Percentiles rank a stretch among this genome's conserved stretches.
phyloP scores from a whole-genome alignment of 2,888 invertebrate genomes.

The Byasa hedistus region DNA sequence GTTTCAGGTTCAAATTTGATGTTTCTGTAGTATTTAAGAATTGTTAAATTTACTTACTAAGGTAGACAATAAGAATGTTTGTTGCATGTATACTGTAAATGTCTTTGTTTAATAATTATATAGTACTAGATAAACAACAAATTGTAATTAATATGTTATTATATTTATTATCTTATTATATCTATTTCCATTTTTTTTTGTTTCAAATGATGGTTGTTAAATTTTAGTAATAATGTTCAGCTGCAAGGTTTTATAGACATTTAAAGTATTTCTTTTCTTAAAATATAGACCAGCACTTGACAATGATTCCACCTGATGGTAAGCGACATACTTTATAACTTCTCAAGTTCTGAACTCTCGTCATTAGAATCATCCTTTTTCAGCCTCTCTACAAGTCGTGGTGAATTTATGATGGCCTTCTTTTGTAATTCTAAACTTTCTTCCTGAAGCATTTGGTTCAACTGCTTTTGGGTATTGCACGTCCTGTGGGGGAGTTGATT shows the following conservation, averaged over 20 bases:
- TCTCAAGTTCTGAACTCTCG: conserved; percentile 31
- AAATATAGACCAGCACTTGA: too few relatives aligned
- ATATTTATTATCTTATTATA: background rate
- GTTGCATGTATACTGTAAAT: conserved; percentile 3
- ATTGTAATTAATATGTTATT: background rate
- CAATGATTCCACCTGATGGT: too few relatives aligned
- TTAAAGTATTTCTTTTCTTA: too few relatives aligned
- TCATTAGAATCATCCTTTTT: conserved; percentile 43
- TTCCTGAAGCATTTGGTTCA: conserved; percentile 67
- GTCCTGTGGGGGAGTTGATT: conserved; percentile 48
- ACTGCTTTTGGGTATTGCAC: conserved; percentile 65
- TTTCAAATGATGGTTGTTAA: background rate
- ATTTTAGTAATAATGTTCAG: too few relatives aligned
- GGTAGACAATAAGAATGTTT: conserved; percentile 8
- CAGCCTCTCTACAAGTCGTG: conserved; percentile 65
- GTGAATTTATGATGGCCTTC: conserved; percentile 64
- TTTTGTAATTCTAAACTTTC: conserved; percentile 74
- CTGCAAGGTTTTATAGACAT: too few relatives aligned
- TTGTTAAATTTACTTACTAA: conserved; percentile 18
- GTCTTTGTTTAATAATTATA: background rate
- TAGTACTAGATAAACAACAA: background rate
- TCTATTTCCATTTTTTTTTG: background rate
- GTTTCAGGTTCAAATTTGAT: too few relatives aligned
- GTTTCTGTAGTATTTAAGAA: background rate
- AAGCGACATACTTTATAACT: background rate